Evolutionary conservation across 1,140 invertebrate species (phyloP).

Genomic region (Lucilia sericata): DNA sequence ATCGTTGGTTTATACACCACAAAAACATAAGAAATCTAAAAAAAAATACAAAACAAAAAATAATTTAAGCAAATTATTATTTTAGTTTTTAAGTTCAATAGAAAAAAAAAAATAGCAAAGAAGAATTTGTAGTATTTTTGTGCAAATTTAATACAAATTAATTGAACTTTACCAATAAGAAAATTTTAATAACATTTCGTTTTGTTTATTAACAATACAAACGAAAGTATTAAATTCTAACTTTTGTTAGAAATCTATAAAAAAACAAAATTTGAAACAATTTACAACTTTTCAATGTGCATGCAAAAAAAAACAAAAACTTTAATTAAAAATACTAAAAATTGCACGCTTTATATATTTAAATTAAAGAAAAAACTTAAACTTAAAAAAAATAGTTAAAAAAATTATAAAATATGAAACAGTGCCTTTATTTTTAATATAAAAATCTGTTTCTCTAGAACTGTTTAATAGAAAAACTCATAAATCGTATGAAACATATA

Average conservation of each 20-base stretch:
- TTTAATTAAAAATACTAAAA: not conserved
- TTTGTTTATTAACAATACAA: not conserved
- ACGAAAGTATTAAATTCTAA: not conserved
- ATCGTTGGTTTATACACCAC: conserved; percentile 71
- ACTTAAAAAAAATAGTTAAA: not conserved
- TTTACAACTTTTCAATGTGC: not conserved
- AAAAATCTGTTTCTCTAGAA: conserved; percentile 26
- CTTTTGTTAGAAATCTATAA: not conserved
- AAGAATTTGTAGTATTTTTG: conserved; percentile 13
- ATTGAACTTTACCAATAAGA: not conserved
- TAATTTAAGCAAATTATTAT: conserved; percentile 7
- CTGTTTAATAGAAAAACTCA: not conserved
- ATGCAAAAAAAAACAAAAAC: conserved; percentile 20
- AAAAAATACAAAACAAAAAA: not conserved
- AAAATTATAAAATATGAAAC: conserved; percentile 5
- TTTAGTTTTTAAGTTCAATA: not conserved
- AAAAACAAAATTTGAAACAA: not conserved
- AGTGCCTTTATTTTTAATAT: conserved; percentile 41
- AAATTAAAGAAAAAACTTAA: not conserved
- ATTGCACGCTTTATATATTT: conserved; percentile 36
- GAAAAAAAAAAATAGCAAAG: no score
- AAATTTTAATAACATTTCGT: not conserved
- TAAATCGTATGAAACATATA: not conserved
- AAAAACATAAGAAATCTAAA: conserved; percentile 19
- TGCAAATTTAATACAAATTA: not conserved